Evolutionary conservation across 2,113 vertebrate genomes (phyloP).

Genomic region (Eulacestoma nigropectus): DNA sequence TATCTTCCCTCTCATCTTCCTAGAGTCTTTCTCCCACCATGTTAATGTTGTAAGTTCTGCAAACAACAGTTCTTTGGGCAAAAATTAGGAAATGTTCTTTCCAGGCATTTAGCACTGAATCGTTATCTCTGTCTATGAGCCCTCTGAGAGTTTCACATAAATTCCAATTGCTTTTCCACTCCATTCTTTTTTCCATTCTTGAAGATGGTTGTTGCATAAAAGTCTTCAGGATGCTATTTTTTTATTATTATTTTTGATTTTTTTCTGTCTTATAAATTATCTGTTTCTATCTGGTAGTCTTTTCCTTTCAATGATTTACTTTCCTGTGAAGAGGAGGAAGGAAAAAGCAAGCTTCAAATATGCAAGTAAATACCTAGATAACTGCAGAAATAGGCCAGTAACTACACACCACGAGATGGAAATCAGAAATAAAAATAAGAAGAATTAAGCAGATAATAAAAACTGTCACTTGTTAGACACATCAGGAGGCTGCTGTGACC

Average conservation of each 20-base stretch:
- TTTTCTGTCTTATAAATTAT: not conserved
- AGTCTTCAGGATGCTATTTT: not conserved
- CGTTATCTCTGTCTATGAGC: constrained; percentile 37
- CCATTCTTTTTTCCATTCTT: constrained; percentile 41
- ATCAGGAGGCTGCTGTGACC: not conserved
- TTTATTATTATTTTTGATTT: not conserved
- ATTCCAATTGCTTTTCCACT: constrained; percentile 56
- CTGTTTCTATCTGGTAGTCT: not conserved
- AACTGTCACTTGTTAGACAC: not conserved
- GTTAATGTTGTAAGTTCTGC: not conserved
- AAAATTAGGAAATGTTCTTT: constrained; percentile 63
- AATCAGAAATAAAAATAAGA: constrained; percentile 5
- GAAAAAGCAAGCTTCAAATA: not conserved
- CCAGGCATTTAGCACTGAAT: constrained; percentile 49
- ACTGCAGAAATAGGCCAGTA: not conserved
- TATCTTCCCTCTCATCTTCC: not conserved
- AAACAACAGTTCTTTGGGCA: constrained; percentile 31
- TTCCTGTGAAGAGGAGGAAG: not conserved
- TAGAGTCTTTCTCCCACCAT: not conserved
- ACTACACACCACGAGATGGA: not conserved
- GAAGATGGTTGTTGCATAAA: constrained; percentile 14
- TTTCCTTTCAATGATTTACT: not conserved
- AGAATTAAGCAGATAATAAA: not conserved
- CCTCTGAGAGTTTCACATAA: constrained; percentile 33
- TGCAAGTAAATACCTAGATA: not conserved